Base-by-base conservation (phyloP, 2,888 invertebrate genomes). In the Trichogramma evanescens region DNA sequence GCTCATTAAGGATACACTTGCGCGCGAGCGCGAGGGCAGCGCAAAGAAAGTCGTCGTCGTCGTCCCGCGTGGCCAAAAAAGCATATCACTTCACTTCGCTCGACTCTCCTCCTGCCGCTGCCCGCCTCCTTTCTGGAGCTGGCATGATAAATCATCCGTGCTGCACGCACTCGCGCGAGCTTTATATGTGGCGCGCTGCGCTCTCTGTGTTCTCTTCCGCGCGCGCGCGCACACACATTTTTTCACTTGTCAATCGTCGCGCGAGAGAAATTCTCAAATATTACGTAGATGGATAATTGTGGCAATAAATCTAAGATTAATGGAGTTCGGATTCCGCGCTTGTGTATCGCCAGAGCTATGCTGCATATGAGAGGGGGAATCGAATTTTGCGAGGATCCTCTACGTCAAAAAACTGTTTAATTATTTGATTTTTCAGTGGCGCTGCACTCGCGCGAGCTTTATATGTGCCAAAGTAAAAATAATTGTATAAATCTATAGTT, bases 251-350 rank as follows among this genome's bases (percentile, higher is more conserved):
- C 41, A 42, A 39, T 6, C 54, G 6, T 6, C 8, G 8, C 42
- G 13, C 10, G 49, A 10, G 26, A 43, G 50, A 44, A 10, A 42
- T 65, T 64, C 66, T 66, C 67, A 68, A 69, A 73, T 71, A 73
- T 71, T 26, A 70, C 70, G 70, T 70, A 71, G 70, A 70, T 66
- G 64, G 70, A 71, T 72, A 73, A 73, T 73, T 73, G 72, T 71
- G 56, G 73, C 71, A 67, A 73, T 73, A 73, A 73, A 73, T 73
- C 65, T 67, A 67, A 72, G 72, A 73, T 72, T 72, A 73, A 73
- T 73, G 71, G 73, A 69, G 67, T 68, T 69, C 68, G 67, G 65
- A 38, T 38, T 50, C 50, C 38, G 8, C 8, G 2, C 26, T 26
- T 26, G 26, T 26, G 26, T 26, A 26, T 26, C 26, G 26, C 26